Conservation (phyloP, 1,140 invertebrate species). For the Sitobion miscanthi region DNA sequence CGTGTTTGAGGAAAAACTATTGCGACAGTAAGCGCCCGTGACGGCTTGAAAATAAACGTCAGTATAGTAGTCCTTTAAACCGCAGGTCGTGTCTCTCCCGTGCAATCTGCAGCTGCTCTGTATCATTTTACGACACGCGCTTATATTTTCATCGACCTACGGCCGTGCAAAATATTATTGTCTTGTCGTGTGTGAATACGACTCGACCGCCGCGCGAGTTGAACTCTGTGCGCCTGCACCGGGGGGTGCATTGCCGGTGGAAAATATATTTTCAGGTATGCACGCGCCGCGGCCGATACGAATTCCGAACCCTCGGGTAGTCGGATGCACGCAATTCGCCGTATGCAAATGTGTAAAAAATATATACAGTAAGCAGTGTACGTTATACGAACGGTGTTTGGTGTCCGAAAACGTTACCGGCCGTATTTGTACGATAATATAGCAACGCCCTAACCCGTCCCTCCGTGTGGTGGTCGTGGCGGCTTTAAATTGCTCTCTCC, state of each 20-base stretch:
- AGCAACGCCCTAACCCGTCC: slow-evolving; percentile 7
- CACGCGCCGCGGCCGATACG: background rate
- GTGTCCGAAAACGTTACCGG: background rate
- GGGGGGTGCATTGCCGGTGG: background rate
- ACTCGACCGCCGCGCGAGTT: background rate
- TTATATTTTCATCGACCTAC: too few species aligned
- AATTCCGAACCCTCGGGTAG: background rate
- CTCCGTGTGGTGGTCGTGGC: background rate
- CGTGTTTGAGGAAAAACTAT: background rate
- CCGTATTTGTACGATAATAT: background rate
- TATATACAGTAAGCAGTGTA: background rate
- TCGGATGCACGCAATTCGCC: background rate
- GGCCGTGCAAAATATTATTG: too few species aligned
- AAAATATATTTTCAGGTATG: background rate
- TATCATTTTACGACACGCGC: background rate
- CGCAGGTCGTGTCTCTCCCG: too few species aligned
- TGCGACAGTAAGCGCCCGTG: too few species aligned
- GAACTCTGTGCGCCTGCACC: background rate
- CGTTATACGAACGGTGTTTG: background rate
- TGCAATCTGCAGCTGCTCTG: too few species aligned
- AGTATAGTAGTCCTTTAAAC: background rate
- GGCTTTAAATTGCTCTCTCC: background rate
- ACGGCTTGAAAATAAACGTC: too few species aligned
- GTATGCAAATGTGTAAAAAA: background rate
- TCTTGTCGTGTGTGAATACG: background rate